Evolutionary conservation across 2,888 invertebrate genomes (phyloP).

Genomic region (Ophion ellenae): DNA sequence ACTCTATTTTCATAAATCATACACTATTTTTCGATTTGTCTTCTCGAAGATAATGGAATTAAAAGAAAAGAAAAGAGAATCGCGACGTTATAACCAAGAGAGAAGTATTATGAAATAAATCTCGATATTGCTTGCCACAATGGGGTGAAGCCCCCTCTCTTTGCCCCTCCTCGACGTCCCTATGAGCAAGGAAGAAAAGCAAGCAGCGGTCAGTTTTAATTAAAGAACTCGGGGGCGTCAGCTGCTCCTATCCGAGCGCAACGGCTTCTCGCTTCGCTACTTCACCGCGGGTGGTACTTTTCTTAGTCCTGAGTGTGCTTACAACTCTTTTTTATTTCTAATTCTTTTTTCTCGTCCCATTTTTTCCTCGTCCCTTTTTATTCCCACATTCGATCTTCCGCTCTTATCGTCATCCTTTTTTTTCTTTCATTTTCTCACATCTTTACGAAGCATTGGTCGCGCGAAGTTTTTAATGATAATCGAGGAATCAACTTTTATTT

Average conservation of each 20-base stretch:
- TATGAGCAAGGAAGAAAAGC: conserved; percentile 76
- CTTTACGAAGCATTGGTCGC: neutral
- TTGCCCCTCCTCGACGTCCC: neutral
- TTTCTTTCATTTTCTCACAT: conserved; percentile 11
- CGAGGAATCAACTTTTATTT: neutral
- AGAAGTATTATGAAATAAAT: conserved; percentile 81
- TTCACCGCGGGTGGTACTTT: conserved; percentile 51
- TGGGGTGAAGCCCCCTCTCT: conserved; percentile 15
- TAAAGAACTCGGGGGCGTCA: conserved; percentile 82
- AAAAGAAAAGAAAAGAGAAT: conserved; percentile 56
- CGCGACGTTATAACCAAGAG: conserved; percentile 39
- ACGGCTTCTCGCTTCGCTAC: conserved; percentile 71
- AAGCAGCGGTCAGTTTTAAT: conserved; percentile 81
- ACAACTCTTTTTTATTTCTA: conserved; percentile 68
- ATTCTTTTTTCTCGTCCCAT: conserved; percentile 55
- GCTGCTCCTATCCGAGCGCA: conserved; percentile 77
- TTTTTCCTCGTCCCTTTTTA: conserved; percentile 46
- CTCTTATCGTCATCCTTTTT: conserved; percentile 33
- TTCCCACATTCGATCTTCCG: conserved; percentile 60
- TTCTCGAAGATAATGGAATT: conserved; percentile 21
- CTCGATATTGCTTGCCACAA: conserved; percentile 77
- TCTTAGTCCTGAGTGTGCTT: conserved; percentile 58
- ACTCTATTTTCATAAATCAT: neutral
- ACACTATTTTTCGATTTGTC: conserved; percentile 3
- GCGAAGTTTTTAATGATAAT: neutral